Evolutionary conservation across 2,888 invertebrate species (phyloP).

Genomic region (Alentia gelatinosa): DNA sequence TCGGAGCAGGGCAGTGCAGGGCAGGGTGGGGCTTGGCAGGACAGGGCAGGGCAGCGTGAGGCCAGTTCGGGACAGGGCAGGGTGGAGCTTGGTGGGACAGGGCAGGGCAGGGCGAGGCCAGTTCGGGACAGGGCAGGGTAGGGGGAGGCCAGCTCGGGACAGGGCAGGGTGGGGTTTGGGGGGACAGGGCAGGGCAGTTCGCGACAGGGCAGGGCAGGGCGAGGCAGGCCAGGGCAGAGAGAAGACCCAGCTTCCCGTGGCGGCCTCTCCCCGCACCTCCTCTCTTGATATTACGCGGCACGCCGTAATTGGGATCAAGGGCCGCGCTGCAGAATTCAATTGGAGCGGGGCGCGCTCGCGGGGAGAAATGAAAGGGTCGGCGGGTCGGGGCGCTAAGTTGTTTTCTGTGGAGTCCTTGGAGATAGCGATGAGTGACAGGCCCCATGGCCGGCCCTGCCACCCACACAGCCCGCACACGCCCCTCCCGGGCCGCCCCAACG

Average conservation of each 20-base stretch:
- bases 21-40: too few species aligned
- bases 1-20: too few species aligned
- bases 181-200: too few species aligned
- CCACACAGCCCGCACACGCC: not conserved
- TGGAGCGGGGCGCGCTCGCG: not conserved
- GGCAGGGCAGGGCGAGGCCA: too few species aligned
- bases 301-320: constrained; percentile 38
- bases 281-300: not conserved
- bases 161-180: too few species aligned
- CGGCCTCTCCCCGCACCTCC: not conserved
- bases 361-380: not conserved
- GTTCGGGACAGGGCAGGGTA: too few species aligned
- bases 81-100: too few species aligned
- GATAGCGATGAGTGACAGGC: not conserved
- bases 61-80: too few species aligned
- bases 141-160: too few species aligned
- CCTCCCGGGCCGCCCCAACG: not conserved
- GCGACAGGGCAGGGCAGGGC: too few species aligned
- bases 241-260: not conserved
- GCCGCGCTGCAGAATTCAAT: constrained; percentile 25
- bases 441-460: not conserved
- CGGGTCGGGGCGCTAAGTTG: constrained; percentile 17
- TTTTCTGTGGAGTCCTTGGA: not conserved
- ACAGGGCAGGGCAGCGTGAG: too few species aligned
- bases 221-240: too few species aligned